Evolutionary conservation across 2,888 invertebrate species (phyloP).

Genomic region (Trachelus troglodyta): DNA sequence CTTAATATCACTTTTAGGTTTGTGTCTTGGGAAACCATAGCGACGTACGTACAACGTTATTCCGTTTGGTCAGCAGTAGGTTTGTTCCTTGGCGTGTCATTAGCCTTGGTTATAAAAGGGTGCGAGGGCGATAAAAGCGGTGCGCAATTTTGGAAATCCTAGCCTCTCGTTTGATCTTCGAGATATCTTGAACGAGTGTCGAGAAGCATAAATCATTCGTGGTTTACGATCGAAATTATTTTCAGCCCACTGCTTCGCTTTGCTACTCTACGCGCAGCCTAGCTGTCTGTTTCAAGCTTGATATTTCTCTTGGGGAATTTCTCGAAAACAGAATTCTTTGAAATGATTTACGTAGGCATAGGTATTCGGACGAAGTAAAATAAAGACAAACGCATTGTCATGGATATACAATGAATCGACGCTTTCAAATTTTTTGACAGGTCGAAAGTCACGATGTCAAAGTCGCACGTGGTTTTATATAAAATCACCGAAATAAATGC

Average conservation of each 20-base stretch:
- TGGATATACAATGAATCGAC: not conserved
- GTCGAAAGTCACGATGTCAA: not conserved
- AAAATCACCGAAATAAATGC: no score
- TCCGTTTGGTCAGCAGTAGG: not conserved
- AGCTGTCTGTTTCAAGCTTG: not conserved
- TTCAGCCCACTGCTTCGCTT: not conserved
- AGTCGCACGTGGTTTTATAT: no score
- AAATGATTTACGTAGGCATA: not conserved
- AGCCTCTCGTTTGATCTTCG: not conserved
- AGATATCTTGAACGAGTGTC: not conserved
- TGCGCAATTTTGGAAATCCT: not conserved
- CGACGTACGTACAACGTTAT: not conserved
- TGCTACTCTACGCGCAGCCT: not conserved
- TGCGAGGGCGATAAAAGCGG: not conserved
- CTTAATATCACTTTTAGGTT: not conserved
- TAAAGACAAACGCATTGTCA: not conserved
- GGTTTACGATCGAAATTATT: constrained; percentile 11
- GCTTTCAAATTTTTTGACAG: not conserved
- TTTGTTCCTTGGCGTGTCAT: not conserved
- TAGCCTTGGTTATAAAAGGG: not conserved
- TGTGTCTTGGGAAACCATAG: not conserved
- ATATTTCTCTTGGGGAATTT: not conserved
- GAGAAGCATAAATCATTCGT: constrained; percentile 8
- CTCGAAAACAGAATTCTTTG: not conserved
- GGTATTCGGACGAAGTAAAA: not conserved